Evolutionary conservation across 2,888 invertebrate genomes (phyloP).

Genomic region (Platerodrilus igneus): DNA sequence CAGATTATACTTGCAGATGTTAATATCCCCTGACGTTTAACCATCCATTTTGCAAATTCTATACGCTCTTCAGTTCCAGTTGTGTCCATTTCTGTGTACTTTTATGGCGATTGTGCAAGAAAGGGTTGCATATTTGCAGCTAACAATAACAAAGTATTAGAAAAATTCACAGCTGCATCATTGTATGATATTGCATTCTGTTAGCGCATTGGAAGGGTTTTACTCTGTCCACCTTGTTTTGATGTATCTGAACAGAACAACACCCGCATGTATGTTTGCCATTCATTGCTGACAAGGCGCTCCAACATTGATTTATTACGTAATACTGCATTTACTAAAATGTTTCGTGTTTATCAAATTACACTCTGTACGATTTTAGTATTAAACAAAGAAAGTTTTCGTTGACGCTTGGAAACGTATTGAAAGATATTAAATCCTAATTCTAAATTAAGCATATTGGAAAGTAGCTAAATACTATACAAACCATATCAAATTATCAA

Average conservation of each 20-base stretch:
- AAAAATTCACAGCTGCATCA: constrained; percentile 16
- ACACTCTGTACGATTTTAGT: no score
- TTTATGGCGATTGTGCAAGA: constrained; percentile 11
- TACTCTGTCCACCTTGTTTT: constrained; percentile 3
- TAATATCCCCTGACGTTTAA: no score
- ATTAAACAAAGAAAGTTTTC: no score
- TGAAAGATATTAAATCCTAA: no score
- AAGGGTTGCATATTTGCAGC: constrained; percentile 19
- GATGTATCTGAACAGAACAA: constrained; percentile 16
- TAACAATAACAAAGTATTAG: constrained; percentile 16
- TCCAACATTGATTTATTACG: no score
- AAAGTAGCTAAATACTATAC: no score
- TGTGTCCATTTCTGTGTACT: neutral
- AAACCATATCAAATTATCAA: no score
- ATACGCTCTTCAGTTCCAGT: constrained; percentile 12
- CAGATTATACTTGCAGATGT: no score
- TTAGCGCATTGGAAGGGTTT: constrained; percentile 1
- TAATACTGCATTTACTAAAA: no score
- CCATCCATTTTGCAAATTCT: constrained; percentile 20
- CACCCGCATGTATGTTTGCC: constrained; percentile 18
- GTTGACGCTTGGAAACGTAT: no score
- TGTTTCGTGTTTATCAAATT: no score
- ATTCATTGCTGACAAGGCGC: constrained; percentile 10
- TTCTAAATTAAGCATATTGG: no score
- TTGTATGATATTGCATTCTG: constrained; percentile 15